Evolutionary conservation across 2,113 vertebrate species (phyloP).

Genomic region (Amphilophus citrinellus): DNA sequence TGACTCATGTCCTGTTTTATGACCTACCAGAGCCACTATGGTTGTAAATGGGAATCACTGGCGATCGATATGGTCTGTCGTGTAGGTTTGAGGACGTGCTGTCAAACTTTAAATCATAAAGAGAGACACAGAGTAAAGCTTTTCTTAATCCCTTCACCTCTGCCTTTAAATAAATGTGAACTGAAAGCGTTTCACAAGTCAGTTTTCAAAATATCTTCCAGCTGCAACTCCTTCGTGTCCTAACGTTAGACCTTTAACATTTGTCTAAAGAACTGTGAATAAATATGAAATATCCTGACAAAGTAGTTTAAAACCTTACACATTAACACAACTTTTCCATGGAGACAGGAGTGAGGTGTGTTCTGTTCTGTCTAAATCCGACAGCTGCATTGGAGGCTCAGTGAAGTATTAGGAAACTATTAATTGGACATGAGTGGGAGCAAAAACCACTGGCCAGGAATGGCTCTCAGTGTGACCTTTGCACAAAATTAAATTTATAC

Average conservation of each 20-base stretch:
- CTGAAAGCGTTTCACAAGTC: neutral
- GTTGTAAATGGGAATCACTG: neutral
- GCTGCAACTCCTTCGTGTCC: neutral
- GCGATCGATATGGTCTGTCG: neutral
- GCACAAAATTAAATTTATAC: neutral
- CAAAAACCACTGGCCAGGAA: conserved; percentile 18
- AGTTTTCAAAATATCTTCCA: neutral
- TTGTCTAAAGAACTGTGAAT: conserved; percentile 9
- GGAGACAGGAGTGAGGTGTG: conserved; percentile 25
- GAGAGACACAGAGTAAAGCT: neutral
- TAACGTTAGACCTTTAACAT: conserved; percentile 18
- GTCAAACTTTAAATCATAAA: neutral
- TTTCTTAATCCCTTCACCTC: neutral
- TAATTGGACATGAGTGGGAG: conserved; percentile 21
- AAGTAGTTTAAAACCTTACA: conserved; percentile 28
- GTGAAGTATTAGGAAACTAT: conserved; percentile 32
- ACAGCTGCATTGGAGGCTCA: conserved; percentile 37
- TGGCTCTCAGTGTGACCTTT: conserved; percentile 13
- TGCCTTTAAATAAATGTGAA: neutral
- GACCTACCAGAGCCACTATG: no score
- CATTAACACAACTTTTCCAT: conserved; percentile 46
- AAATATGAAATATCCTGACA: conserved; percentile 17
- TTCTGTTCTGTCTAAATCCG: conserved; percentile 17
- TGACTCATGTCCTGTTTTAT: no score
- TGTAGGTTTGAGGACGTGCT: neutral